Evolutionary conservation across 23 tunicate species (phyloP), one percentile per base, ranked within the genome.

Genomic region (Ascidia mentula): DNA sequence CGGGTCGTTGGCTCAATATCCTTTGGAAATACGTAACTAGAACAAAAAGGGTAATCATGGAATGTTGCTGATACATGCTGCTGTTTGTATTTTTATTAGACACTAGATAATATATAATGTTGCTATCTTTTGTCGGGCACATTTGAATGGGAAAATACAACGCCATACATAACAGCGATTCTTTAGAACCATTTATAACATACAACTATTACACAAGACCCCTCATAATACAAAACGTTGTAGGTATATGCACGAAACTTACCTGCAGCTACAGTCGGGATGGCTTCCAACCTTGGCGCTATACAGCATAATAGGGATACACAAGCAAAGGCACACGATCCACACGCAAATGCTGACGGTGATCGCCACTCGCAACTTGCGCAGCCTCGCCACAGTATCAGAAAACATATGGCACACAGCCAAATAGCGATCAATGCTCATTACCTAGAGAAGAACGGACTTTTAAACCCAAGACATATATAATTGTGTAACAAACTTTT

Each of bases 331-430:
- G 31, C 84, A 34, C 0, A 82, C 46, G 28, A 72, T 32, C 97
- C 97, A 91, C 15, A 59, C 75, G 22, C 45, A 0, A 42, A 61
- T 46, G 18, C 84, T 87, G 37, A 91, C 74, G 22, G 78, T 53
- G 59, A 59, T 38, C 2, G 97, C 88, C 18, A 40, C 81, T 13
- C n/a, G 40, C 39, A 38, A 45, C 24, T 61, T 72, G 0, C 97
- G 78, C 22, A 91, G 78, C 45, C 36, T 82, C 38, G 72, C 88
- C 24, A 82, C 36, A 33, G n/a, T 37, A n/a, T 33, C 72, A 5
- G 91, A 87, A 45, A 91, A 87, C 22, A 79, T 40, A 72, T 91
- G 97, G 60, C 97, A 91, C 34, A 91, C 89, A 0, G 97, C 97
- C n/a, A 91, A 78, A 61, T 86, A 91, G 6, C 97, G 83, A 39